Evolutionary conservation across 2,888 invertebrate genomes (phyloP), one percentile per base, ranked within the genome.

Genomic region (Lycaena phlaeas): DNA sequence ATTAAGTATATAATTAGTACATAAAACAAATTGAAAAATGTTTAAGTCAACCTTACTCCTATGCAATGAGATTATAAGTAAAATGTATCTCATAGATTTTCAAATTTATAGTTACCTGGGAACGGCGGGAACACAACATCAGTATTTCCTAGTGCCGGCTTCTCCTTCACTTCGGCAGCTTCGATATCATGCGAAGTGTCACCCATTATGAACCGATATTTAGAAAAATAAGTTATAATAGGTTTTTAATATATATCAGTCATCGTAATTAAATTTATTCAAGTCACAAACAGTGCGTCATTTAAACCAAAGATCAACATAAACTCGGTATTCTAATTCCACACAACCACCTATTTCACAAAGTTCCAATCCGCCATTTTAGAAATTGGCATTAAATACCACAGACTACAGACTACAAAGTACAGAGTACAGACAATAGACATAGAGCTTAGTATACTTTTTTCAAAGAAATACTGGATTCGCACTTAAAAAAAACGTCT

Each of bases 51-150:
- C n/a, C n/a, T n/a, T n/a, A n/a, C n/a, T n/a, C n/a, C n/a, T n/a
- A n/a, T n/a, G n/a, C n/a, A n/a, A n/a, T n/a, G n/a, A n/a, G n/a
- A n/a, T n/a, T n/a, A n/a, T n/a, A n/a, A n/a, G n/a, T n/a, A n/a
- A n/a, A n/a, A n/a, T n/a, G n/a, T n/a, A 10, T 4, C 6, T 12
- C 27, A 17, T 3, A 22, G 12, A 37, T 26, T 15, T 14, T n/a
- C 2, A 17, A 39, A 27, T 28, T 26, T n/a, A 11, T 14, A 17
- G 29, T 29, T 38, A 79, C 81, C 79, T 49, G 78, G 72, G 61
- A 77, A 78, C 54, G 75, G 76, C 71, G 81, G 82, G 74, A 81
- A 78, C 54, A 66, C 57, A 46, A 69, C 61, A 50, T 60, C 61
- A 46, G 65, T 61, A 49, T 48, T 50, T 46, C 46, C 46, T 53